Evolutionary conservation across 2,797 vertebrate species (phyloP).

Genomic region (Lycodopsis pacificus): DNA sequence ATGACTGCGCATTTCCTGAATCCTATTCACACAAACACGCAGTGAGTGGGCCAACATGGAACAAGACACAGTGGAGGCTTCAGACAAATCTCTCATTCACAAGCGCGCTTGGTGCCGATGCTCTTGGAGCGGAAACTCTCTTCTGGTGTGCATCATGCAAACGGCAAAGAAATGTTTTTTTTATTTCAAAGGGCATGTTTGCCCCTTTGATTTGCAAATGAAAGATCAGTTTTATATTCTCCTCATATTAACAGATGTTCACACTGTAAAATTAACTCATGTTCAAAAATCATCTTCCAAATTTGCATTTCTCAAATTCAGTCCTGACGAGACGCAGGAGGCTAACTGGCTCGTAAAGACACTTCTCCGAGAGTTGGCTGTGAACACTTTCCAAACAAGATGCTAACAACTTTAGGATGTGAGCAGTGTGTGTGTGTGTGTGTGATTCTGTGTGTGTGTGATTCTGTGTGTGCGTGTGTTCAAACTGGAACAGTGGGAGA

Average conservation of each 20-base stretch:
- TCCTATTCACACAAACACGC: slow-evolving; percentile 56
- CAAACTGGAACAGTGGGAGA: slow-evolving; percentile 40
- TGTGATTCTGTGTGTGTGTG: no score
- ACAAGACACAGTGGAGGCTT: slow-evolving; percentile 25
- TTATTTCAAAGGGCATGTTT: background rate
- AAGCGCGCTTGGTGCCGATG: background rate
- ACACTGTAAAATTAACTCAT: background rate
- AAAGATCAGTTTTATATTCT: background rate
- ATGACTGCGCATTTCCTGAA: slow-evolving; percentile 61
- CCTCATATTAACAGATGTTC: background rate
- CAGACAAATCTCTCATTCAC: slow-evolving; percentile 7
- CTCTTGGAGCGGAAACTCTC: background rate
- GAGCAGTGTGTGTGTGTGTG: slow-evolving; percentile 14
- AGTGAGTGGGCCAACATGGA: slow-evolving; percentile 35
- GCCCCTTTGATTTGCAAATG: background rate
- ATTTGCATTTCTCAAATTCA: slow-evolving; percentile 13
- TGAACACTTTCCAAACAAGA: slow-evolving; percentile 66
- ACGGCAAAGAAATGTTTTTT: background rate
- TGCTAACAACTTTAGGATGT: slow-evolving; percentile 64
- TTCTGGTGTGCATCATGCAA: background rate
- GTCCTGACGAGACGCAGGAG: background rate
- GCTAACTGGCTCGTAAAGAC: slow-evolving; percentile 21
- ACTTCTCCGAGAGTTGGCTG: slow-evolving; percentile 47
- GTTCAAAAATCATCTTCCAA: background rate
- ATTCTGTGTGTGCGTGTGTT: background rate